Conservation (phyloP, 2,888 invertebrate genomes). For the Latrodectus elegans region DNA sequence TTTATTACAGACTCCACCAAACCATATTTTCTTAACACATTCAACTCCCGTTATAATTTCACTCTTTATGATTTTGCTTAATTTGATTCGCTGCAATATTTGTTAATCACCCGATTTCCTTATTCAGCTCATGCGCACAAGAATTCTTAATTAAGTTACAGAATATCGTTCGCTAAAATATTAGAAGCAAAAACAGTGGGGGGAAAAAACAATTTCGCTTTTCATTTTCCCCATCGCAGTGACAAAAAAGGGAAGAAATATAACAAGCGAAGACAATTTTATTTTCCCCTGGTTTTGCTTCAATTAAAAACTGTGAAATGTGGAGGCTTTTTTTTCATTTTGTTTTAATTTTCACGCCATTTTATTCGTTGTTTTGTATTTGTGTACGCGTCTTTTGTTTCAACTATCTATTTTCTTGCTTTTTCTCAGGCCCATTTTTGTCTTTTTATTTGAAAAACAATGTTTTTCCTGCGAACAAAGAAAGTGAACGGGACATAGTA, state of each 20-base stretch:
- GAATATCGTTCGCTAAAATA: slow-evolving; percentile 39
- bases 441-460: neutral
- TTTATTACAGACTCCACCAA: no score
- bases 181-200: slow-evolving; percentile 11
- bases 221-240: neutral
- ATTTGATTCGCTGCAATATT: neutral
- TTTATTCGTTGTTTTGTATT: slow-evolving; percentile 4
- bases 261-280: slow-evolving; percentile 32
- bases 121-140: slow-evolving; percentile 16
- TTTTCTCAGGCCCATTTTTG: neutral
- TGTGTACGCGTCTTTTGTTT: neutral
- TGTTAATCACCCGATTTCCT: neutral
- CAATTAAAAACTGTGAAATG: slow-evolving; percentile 46
- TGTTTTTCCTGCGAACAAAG: neutral
- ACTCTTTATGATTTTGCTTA: neutral
- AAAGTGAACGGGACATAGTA: neutral
- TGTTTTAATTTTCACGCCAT: slow-evolving; percentile 8
- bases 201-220: neutral
- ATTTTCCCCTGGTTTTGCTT: slow-evolving; percentile 28
- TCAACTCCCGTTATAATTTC: neutral
- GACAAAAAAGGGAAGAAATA: slow-evolving; percentile 25
- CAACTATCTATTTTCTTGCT: neutral
- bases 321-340: slow-evolving; percentile 13
- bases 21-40: no score
- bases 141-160: slow-evolving; percentile 39